These are phyloP conservation scores for Desmophyllum pertusum DNA, from an alignment of 92 coral and sea anemone species.

Conservation along the genomic window DNA sequence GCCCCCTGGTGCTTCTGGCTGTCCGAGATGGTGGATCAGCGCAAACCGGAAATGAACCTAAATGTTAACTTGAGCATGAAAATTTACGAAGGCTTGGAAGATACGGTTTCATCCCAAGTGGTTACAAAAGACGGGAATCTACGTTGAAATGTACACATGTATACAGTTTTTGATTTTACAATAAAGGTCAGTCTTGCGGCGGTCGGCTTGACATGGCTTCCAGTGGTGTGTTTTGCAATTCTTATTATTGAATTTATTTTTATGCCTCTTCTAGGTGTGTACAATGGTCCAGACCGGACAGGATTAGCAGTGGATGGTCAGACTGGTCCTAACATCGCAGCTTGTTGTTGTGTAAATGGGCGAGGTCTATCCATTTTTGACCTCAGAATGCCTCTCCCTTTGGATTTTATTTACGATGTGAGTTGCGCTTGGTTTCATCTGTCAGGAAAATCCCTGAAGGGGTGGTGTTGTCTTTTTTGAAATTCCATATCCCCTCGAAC, in stretches of 20 bases:
- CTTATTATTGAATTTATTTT: not conserved
- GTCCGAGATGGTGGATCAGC: no score
- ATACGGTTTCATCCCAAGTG: no score
- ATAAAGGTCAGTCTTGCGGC: no score
- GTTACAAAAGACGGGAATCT: no score
- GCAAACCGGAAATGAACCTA: no score
- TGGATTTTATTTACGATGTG: conserved; percentile 78
- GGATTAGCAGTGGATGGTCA: conserved; percentile 72
- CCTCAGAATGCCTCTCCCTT: conserved; percentile 80
- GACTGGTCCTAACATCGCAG: conserved; percentile 72
- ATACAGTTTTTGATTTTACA: no score
- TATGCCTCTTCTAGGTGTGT: conserved; percentile 54
- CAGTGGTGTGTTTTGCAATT: not conserved
- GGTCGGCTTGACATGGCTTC: not conserved
- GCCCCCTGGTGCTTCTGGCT: no score
- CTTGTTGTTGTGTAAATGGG: conserved; percentile 80
- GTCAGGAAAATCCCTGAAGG: no score
- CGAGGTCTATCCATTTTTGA: conserved; percentile 79
- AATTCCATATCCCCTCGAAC: no score
- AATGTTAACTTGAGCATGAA: no score
- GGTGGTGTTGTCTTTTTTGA: not conserved
- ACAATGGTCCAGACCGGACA: conserved; percentile 86
- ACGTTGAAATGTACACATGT: no score
- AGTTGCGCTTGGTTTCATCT: not conserved
- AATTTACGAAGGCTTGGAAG: no score